Conservation (phyloP, 2,797 vertebrate species). For the Spinibarbus caldwelli region DNA sequence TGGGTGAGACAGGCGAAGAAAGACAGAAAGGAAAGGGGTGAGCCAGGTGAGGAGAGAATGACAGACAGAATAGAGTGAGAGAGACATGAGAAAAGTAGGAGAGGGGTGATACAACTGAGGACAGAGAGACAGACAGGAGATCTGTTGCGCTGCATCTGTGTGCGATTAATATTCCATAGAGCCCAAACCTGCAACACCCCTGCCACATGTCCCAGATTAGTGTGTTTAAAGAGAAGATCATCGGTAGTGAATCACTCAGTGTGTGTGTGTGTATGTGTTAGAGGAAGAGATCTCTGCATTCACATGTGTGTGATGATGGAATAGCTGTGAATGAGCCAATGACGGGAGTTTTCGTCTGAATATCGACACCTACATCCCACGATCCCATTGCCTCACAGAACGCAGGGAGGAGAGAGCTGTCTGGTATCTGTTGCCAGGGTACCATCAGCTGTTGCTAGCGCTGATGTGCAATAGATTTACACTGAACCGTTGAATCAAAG, state of each 20-base stretch:
- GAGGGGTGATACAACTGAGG: neutral
- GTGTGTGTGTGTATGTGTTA: slow-evolving; percentile 9
- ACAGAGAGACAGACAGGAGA: neutral
- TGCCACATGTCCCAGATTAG: neutral
- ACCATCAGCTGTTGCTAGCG: slow-evolving; percentile 63
- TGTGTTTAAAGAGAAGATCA: neutral
- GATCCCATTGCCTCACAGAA: slow-evolving; percentile 36
- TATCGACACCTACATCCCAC: slow-evolving; percentile 13
- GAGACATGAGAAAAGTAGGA: neutral
- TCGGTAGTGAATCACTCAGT: neutral
- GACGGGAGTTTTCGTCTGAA: slow-evolving; percentile 59
- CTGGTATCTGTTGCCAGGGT: slow-evolving; percentile 75
- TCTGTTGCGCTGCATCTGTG: neutral
- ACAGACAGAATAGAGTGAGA: neutral
- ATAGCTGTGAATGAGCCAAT: slow-evolving; percentile 60
- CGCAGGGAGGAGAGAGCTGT: slow-evolving; percentile 66
- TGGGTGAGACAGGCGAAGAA: neutral
- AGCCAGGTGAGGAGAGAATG: neutral
- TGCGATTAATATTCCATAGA: neutral
- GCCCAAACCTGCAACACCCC: neutral
- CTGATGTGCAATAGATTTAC: slow-evolving; percentile 74
- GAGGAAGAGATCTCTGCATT: neutral
- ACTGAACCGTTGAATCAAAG: slow-evolving; percentile 72
- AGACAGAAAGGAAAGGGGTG: neutral
- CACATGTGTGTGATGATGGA: neutral